These are phyloP conservation scores for Sycophaga agraensis DNA, from an alignment of 1,140 invertebrate genomes.

Conservation along the genomic window DNA sequence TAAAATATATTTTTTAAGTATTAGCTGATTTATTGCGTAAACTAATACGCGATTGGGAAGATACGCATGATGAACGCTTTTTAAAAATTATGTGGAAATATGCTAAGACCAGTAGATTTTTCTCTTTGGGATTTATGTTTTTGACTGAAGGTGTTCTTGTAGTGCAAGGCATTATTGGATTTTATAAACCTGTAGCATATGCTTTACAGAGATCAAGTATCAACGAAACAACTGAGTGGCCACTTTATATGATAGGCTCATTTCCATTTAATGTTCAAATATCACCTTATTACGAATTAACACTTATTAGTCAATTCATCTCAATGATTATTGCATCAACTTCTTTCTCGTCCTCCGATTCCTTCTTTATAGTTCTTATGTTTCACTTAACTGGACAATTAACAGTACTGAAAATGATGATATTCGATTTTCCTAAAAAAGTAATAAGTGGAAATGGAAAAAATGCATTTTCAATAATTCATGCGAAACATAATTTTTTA, in stretches of 20 bases:
- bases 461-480: background rate
- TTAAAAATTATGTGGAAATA: slow-evolving; percentile 3
- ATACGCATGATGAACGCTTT: background rate
- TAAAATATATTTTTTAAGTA: background rate
- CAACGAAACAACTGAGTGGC: background rate
- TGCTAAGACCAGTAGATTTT: slow-evolving; percentile 1
- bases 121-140: slow-evolving; percentile 12
- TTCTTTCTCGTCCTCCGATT: slow-evolving; percentile 52
- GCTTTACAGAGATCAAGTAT: too few relatives aligned
- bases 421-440: slow-evolving; percentile 26
- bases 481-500: background rate
- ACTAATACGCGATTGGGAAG: slow-evolving; percentile 9
- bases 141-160: slow-evolving; percentile 4
- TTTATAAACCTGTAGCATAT: background rate
- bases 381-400: slow-evolving; percentile 55
- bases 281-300: slow-evolving; percentile 55
- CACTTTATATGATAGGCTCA: slow-evolving; percentile 11
- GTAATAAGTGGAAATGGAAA: background rate
- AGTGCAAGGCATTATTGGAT: slow-evolving; percentile 3
- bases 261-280: slow-evolving; percentile 55
- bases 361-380: slow-evolving; percentile 49
- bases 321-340: slow-evolving; percentile 44
- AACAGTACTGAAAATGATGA: slow-evolving; percentile 40
- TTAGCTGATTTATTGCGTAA: slow-evolving; percentile 3
- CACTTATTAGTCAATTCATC: slow-evolving; percentile 50